Percentiles rank a stretch among this genome's conserved stretches.
These are phyloP conservation scores for Sphinx pinastri DNA, from an alignment of 2,888 invertebrate species.

Conservation along the genomic window DNA sequence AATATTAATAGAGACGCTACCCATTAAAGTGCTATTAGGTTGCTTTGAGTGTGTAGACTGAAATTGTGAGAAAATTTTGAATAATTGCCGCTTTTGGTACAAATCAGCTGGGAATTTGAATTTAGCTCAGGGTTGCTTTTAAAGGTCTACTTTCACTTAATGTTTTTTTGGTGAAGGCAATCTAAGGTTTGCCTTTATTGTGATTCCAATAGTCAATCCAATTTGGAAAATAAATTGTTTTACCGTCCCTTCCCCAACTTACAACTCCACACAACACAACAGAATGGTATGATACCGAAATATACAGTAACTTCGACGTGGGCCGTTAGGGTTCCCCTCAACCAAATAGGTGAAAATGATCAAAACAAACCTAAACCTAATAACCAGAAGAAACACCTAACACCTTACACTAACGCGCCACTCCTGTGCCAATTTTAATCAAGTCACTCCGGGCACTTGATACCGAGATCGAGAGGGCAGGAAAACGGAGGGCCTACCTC, in stretches of 20 bases:
- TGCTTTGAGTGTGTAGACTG: constrained; percentile 10
- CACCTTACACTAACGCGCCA: neutral
- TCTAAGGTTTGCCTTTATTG: no score
- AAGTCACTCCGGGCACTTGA: constrained; percentile 24
- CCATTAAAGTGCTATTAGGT: constrained; percentile 28
- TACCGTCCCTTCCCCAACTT: no score
- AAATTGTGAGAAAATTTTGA: constrained; percentile 13
- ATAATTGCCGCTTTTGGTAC: constrained; percentile 9
- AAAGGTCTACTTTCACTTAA: no score
- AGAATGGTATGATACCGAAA: no score
- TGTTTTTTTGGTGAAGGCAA: no score
- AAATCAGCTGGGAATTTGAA: neutral
- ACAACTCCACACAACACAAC: no score
- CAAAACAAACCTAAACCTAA: neutral
- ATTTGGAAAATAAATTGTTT: no score
- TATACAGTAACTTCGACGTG: no score
- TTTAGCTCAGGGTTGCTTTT: no score
- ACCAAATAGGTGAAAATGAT: no score
- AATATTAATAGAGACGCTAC: constrained; percentile 40
- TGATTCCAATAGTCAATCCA: no score
- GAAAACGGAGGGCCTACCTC: constrained; percentile 6
- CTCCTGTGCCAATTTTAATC: constrained; percentile 27
- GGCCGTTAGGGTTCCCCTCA: no score
- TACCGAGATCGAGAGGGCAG: constrained; percentile 10
- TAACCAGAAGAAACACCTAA: neutral